Evolutionary conservation across 2,888 invertebrate species (phyloP), one percentile per base, ranked within the genome.

Genomic region (Theretra japonica): DNA sequence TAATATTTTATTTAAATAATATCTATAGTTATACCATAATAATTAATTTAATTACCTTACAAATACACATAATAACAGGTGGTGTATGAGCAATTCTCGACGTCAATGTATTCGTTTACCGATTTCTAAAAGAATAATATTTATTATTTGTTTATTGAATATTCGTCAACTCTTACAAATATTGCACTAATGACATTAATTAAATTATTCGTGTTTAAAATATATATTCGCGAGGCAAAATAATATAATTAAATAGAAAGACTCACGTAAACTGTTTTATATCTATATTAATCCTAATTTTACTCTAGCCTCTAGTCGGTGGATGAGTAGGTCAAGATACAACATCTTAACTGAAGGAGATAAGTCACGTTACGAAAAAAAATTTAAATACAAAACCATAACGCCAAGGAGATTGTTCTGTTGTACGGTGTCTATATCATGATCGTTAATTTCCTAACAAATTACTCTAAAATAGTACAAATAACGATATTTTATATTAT

Each of bases 81-180:
- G 94, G 94, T 94, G 94, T 94, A 94, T 94, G 94, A 94, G 94
- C 94, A 93, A 93, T 93, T 72, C 68, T 72, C 60, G 72, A 69
- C 69, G 68, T 68, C 58, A 72, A 72, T 72, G 68, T 72, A 68
- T 71, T 68, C 19, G 33, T 65, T 71, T 53, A 65, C 41, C 56
- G 33, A 65, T 56, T 33, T 30, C 33, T 71, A 71, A 56, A 65
- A 68, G 19, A 70, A 70, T n/a, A 23, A 33, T 56, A 28, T 59
- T 48, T 58, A 58, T 28, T 21, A 15, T 60, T 1, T 60, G 23
- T 15, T 48, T 60, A 21, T 41, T 48, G 23, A 65, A 65, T 48
- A 0, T 65, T 48, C 41, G 41, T 11, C 21, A 62, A 33, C 33
- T 33, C 33, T 65, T 21, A 48, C 5, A 23, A 48, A 65, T 41